These are phyloP conservation scores for Pasiphila rectangulata DNA, from an alignment of 2,888 invertebrate genomes.

Conservation along the genomic window DNA sequence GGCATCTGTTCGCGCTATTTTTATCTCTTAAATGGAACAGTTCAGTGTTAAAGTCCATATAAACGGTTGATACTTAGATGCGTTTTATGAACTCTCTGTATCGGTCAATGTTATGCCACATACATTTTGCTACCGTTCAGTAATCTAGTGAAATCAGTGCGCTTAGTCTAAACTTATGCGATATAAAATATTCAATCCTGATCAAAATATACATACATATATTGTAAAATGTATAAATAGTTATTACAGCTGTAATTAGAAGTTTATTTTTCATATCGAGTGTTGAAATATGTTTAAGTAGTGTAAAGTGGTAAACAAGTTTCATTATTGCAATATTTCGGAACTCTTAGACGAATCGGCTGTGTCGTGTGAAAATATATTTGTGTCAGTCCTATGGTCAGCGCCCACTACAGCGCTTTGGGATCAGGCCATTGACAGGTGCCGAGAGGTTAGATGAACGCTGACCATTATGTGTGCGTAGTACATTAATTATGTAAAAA, in stretches of 20 bases:
- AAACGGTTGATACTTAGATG: conserved; percentile 62
- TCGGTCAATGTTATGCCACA: conserved; percentile 42
- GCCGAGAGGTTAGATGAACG: neutral
- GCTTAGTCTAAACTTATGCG: conserved; percentile 69
- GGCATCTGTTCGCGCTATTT: conserved; percentile 67
- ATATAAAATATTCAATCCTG: conserved; percentile 55
- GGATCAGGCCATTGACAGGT: neutral
- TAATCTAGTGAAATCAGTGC: conserved; percentile 64
- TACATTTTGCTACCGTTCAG: conserved; percentile 48
- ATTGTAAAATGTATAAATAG: conserved; percentile 79
- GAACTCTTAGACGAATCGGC: conserved; percentile 75
- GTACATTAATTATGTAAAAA: conserved; percentile 66
- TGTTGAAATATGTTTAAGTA: conserved; percentile 78
- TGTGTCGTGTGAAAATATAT: conserved; percentile 71
- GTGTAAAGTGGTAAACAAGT: conserved; percentile 71
- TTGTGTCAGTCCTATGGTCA: conserved; percentile 55
- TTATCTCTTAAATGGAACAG: conserved; percentile 64
- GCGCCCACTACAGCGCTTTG: neutral
- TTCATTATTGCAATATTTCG: conserved; percentile 71
- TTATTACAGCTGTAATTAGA: conserved; percentile 81
- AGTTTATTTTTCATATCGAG: conserved; percentile 81
- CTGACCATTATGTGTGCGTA: conserved; percentile 48
- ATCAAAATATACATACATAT: conserved; percentile 59
- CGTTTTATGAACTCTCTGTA: conserved; percentile 56
- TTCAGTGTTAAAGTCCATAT: conserved; percentile 60